Conservation (phyloP, 2,797 vertebrate species). For the Anniella stebbinsi region DNA sequence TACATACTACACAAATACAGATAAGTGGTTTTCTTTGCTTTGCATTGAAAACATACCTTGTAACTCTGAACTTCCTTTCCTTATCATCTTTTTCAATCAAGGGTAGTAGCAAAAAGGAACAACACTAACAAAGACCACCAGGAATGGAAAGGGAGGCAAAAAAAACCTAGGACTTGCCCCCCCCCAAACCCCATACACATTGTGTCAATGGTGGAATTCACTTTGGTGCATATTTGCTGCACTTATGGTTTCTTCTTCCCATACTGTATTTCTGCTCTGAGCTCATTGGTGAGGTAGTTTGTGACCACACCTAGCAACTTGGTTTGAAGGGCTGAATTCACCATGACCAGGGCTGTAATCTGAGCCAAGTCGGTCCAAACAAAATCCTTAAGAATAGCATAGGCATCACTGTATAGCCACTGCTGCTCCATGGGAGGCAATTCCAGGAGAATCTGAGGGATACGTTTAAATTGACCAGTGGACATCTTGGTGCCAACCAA, state of each 20-base stretch:
- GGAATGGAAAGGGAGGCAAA: too few species aligned
- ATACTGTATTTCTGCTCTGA: conserved; percentile 83
- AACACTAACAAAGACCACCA: background rate
- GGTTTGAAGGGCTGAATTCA: conserved; percentile 80
- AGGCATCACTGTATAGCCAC: conserved; percentile 79
- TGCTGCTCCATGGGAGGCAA: conserved; percentile 82
- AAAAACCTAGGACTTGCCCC: background rate
- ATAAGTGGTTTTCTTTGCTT: background rate
- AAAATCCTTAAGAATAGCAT: conserved; percentile 75
- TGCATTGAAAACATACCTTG: background rate
- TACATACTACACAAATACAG: background rate
- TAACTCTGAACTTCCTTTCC: background rate
- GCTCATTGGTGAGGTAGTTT: conserved; percentile 82
- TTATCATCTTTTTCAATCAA: background rate
- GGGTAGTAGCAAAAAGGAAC: background rate
- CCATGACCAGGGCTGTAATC: conserved; percentile 85
- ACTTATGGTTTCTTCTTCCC: conserved; percentile 73
- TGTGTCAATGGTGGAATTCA: background rate
- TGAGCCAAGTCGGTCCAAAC: conserved; percentile 84
- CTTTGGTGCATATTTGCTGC: background rate
- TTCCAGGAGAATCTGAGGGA: conserved; percentile 91
- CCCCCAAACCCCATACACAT: background rate
- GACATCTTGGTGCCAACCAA: conserved; percentile 85
- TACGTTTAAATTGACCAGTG: conserved; percentile 84
- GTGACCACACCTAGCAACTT: conserved; percentile 79